Percentiles rank a stretch among this genome's conserved stretches.
These are phyloP conservation scores for Hypocryptadius cinnamomeus DNA, from an alignment of 2,113 vertebrate species.

Conservation along the genomic window DNA sequence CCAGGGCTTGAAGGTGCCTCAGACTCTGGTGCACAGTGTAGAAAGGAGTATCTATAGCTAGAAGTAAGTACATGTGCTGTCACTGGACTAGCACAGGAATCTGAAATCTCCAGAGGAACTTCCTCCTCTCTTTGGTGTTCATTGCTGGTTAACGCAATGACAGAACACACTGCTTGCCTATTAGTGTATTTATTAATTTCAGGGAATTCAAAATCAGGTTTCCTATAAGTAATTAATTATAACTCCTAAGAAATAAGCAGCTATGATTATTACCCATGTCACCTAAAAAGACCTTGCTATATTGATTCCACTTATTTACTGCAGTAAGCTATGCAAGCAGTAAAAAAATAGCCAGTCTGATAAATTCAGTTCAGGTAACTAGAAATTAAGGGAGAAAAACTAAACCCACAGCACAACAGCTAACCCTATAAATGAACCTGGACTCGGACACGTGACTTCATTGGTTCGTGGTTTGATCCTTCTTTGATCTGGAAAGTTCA, in stretches of 20 bases:
- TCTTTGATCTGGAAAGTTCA: background rate
- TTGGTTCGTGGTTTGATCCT: rapidly evolving
- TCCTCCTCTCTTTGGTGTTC: background rate
- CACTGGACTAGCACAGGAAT: background rate
- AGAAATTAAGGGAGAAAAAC: background rate
- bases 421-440: background rate
- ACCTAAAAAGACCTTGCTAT: background rate
- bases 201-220: background rate
- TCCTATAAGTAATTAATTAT: background rate
- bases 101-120: background rate
- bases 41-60: background rate
- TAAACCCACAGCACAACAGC: background rate
- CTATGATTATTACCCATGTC: background rate
- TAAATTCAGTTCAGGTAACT: background rate
- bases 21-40: background rate
- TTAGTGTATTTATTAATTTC: background rate
- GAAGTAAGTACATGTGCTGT: background rate
- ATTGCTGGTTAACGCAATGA: background rate
- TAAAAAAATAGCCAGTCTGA: background rate
- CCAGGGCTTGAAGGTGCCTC: background rate
- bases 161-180: background rate
- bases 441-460: background rate
- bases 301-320: background rate
- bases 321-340: background rate
- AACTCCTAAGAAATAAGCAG: background rate